Conservation (phyloP, 2,888 invertebrate genomes). For the Synanthedon andrenaeformis region DNA sequence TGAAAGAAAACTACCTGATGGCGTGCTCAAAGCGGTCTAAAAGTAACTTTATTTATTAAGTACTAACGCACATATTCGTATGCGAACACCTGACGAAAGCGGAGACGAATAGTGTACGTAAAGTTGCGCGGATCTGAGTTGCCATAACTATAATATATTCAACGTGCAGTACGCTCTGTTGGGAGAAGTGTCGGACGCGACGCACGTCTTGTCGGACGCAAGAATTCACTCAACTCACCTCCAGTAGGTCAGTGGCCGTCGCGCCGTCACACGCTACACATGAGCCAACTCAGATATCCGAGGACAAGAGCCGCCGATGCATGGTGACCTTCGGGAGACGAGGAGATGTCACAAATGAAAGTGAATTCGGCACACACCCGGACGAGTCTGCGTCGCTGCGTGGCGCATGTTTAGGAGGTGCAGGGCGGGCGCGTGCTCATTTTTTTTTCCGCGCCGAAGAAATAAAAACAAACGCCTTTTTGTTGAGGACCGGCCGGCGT, state of each 20-base stretch:
- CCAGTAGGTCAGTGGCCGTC: constrained; percentile 56
- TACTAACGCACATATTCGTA: constrained; percentile 26
- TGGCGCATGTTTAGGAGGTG: constrained; percentile 71
- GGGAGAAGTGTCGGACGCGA: constrained; percentile 16
- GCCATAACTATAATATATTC: constrained; percentile 18
- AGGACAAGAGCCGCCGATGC: constrained; percentile 33
- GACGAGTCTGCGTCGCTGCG: constrained; percentile 67
- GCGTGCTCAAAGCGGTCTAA: constrained; percentile 2
- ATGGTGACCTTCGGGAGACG: constrained; percentile 67
- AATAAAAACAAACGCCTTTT: constrained; percentile 70
- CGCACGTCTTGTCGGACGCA: constrained; percentile 45
- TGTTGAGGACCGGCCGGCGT: constrained; percentile 49
- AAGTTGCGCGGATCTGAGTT: constrained; percentile 39
- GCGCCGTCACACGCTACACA: constrained; percentile 35
- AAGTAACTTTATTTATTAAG: constrained; percentile 21
- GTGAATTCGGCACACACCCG: constrained; percentile 68
- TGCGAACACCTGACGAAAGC: constrained; percentile 32
- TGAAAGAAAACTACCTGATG: too few species aligned
- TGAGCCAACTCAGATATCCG: constrained; percentile 2
- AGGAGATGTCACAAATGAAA: constrained; percentile 69
- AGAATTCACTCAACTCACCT: constrained; percentile 54
- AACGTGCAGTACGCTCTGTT: constrained; percentile 6
- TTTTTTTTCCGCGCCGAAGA: constrained; percentile 62
- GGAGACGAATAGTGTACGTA: constrained; percentile 32
- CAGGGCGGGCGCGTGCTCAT: constrained; percentile 67